Conservation (phyloP, 2,888 invertebrate species). For the Celastrina argiolus region DNA sequence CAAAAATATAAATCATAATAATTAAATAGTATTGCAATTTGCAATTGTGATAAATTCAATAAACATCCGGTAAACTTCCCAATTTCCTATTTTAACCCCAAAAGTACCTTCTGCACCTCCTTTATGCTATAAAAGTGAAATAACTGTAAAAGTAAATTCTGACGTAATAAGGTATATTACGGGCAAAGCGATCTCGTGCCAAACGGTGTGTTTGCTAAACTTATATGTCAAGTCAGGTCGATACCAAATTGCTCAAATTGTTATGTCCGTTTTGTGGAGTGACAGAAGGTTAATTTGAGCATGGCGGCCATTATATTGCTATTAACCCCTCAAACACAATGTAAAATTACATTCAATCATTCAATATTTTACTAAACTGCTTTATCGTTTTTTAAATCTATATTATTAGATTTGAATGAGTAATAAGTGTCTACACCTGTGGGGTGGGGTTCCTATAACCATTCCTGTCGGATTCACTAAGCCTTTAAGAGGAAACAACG, state of each 20-base stretch:
- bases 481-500: too few relatives aligned
- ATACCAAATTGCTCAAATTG: constrained; percentile 19
- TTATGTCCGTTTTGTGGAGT: constrained; percentile 21
- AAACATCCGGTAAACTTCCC: too few relatives aligned
- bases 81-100: too few relatives aligned
- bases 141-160: not conserved
- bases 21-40: too few relatives aligned
- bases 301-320: constrained; percentile 12
- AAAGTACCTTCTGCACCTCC: too few relatives aligned
- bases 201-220: constrained; percentile 17
- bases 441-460: too few relatives aligned
- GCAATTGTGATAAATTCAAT: too few relatives aligned
- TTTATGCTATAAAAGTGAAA: too few relatives aligned
- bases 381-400: not conserved
- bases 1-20: too few relatives aligned
- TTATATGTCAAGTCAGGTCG: constrained; percentile 17
- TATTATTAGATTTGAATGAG: not conserved
- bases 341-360: not conserved
- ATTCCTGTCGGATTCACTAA: too few relatives aligned
- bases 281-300: constrained; percentile 12
- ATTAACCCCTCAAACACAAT: not conserved
- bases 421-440: too few relatives aligned
- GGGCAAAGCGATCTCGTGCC: constrained; percentile 11
- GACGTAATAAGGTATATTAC: constrained; percentile 7
- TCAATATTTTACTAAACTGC: not conserved